phyloP scores from a whole-genome alignment of 1,140 invertebrate genomes.

The Aphis craccivora region DNA sequence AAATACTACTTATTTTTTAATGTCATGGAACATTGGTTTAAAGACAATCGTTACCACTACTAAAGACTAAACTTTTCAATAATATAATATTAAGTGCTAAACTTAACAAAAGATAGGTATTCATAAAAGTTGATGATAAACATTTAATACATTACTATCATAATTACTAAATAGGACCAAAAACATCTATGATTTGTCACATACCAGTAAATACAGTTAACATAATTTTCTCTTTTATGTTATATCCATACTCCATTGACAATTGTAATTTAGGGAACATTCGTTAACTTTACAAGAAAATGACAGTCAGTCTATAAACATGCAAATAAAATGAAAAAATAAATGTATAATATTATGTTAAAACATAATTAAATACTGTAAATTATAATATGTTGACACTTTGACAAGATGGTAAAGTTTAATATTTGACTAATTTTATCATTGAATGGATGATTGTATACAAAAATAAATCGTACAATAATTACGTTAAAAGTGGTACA shows the following conservation, averaged over 20 bases:
- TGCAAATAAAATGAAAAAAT: neutral
- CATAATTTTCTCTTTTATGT: neutral
- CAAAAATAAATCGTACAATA: neutral
- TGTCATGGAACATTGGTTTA: neutral
- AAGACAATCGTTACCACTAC: neutral
- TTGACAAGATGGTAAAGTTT: neutral
- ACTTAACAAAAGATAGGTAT: neutral
- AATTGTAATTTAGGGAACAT: neutral
- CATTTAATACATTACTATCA: neutral
- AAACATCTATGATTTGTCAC: neutral
- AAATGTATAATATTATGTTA: neutral
- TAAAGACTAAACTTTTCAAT: too few species aligned
- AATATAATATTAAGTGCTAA: neutral
- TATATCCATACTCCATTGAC: neutral
- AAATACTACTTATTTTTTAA: neutral
- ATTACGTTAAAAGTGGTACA: neutral
- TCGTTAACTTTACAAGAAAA: neutral
- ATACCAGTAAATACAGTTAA: neutral
- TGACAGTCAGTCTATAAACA: neutral
- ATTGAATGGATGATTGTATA: neutral
- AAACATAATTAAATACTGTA: neutral
- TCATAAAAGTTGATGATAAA: neutral
- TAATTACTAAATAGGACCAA: neutral
- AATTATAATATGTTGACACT: neutral
- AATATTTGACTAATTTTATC: neutral